Evolutionary conservation across 1,140 invertebrate genomes (phyloP).

Genomic region (Druon quercuslanigerum): DNA sequence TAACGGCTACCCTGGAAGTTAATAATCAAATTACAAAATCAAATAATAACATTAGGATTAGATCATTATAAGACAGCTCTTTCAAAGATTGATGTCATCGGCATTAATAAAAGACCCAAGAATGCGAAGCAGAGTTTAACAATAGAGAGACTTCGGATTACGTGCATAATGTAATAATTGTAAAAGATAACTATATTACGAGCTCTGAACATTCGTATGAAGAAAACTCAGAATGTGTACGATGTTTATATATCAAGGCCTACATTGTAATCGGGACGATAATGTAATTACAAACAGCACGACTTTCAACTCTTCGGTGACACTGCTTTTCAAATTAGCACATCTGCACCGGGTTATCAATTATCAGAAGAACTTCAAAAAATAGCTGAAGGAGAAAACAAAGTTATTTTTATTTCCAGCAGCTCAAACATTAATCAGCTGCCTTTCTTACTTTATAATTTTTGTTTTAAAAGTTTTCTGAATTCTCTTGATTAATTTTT

Average conservation of each 20-base stretch:
- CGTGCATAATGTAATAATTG: conserved; percentile 20
- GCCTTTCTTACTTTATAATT: too few species aligned
- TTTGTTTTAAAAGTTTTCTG: too few species aligned
- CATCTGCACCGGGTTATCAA: conserved; percentile 14
- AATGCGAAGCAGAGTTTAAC: conserved; percentile 12
- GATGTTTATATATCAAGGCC: conserved; percentile 38
- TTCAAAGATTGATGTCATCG: conserved; percentile 1
- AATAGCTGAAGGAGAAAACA: not conserved
- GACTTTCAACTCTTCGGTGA: conserved; percentile 2
- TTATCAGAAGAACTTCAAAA: conserved; percentile 11
- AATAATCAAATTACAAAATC: not conserved
- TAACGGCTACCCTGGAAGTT: not conserved
- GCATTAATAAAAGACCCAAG: conserved; percentile 16
- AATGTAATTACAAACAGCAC: conserved; percentile 35
- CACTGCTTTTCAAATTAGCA: conserved; percentile 1
- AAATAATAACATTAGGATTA: not conserved
- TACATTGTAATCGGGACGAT: conserved; percentile 34
- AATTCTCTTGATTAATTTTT: too few species aligned
- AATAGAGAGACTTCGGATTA: conserved; percentile 9
- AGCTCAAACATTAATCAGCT: too few species aligned
- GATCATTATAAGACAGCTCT: not conserved
- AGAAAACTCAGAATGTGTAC: not conserved
- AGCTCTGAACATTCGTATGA: not conserved
- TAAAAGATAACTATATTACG: conserved; percentile 27
- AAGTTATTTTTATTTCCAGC: too few species aligned